phyloP scores from a whole-genome alignment of 2,888 invertebrate genomes.

The Mimumesa dahlbomi region DNA sequence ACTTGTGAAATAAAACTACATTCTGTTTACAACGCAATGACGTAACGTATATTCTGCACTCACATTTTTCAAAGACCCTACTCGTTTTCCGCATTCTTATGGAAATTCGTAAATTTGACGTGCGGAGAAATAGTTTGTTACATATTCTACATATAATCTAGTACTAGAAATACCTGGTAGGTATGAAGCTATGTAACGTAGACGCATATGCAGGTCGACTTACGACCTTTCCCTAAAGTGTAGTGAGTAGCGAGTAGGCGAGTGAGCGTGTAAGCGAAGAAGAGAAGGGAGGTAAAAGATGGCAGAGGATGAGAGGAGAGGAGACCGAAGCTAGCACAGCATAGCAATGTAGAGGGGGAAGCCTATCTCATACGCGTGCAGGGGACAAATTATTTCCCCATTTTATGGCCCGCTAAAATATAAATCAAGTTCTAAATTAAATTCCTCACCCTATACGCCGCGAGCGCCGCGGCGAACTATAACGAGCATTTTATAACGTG shows the following conservation, averaged over 20 bases:
- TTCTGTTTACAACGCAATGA: too few relatives aligned
- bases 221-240: constrained; percentile 42
- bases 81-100: too few relatives aligned
- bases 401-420: constrained; percentile 79
- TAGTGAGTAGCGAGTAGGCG: constrained; percentile 1
- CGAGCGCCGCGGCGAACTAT: constrained; percentile 69
- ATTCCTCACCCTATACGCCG: constrained; percentile 72
- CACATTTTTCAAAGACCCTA: too few relatives aligned
- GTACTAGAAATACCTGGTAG: too few relatives aligned
- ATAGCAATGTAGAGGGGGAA: constrained; percentile 43
- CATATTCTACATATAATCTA: neutral
- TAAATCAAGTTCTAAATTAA: constrained; percentile 80
- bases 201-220: constrained; percentile 40
- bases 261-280: neutral
- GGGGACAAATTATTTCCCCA: constrained; percentile 79
- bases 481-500: constrained; percentile 78
- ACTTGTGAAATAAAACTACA: too few relatives aligned
- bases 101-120: too few relatives aligned
- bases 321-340: constrained; percentile 31
- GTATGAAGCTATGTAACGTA: too few relatives aligned
- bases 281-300: neutral
- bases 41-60: too few relatives aligned
- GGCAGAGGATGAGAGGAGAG: neutral
- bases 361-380: constrained; percentile 77
- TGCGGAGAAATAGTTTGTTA: too few relatives aligned